Base-by-base conservation (phyloP, 1,140 invertebrate species). In the Saccostrea cuccullata region DNA sequence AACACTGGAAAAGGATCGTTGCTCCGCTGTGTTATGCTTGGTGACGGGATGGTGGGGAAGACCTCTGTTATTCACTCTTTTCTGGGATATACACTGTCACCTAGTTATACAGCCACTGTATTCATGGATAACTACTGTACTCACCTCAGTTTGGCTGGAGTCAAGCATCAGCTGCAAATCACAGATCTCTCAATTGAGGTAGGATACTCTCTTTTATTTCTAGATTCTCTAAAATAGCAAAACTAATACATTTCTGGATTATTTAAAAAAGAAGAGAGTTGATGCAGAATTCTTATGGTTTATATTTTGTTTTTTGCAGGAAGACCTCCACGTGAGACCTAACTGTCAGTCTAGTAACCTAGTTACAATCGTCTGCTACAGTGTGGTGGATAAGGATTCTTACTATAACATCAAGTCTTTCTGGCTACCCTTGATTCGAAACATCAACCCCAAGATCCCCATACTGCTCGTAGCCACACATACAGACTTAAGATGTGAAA, bases 351-450 rank as follows among this genome's bases (percentile, higher is more conserved):
- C 70, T 3, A 77, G 70, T 77, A 77, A 77, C 26, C 15, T 77
- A 30, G 70, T 77, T 36, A 77, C 70, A 77, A 97, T 99, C 89
- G 98, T 99, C 70, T 99, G 99, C 96, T 99, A 99, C 95, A 99
- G 98, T 92, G 98, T 99, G 88, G 98, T 99, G 67, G 99, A 98
- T 90, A 98, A 98, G 86, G 98, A 98, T 13, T 99, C 98, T 89
- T 99, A 99, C 96, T 98, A 99, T 95, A 99, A 99, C 95, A 98
- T 99, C 85, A 96, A 98, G 92, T 98, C 98, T 89, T 99, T 99
- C 96, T 94, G 95, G 95, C 92, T 95, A 87, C 95, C 95, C 15
- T 96, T 96, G 92, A 94, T 96, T 9, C 96, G 96, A 56, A 94
- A 96, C 87, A 67, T 89, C 26, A 82, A 40, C 1, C 82, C 85